Percentiles rank a stretch among this genome's conserved stretches.
These are phyloP conservation scores for Danionella cerebrum DNA, from an alignment of 2,113 vertebrate genomes.

Conservation along the genomic window DNA sequence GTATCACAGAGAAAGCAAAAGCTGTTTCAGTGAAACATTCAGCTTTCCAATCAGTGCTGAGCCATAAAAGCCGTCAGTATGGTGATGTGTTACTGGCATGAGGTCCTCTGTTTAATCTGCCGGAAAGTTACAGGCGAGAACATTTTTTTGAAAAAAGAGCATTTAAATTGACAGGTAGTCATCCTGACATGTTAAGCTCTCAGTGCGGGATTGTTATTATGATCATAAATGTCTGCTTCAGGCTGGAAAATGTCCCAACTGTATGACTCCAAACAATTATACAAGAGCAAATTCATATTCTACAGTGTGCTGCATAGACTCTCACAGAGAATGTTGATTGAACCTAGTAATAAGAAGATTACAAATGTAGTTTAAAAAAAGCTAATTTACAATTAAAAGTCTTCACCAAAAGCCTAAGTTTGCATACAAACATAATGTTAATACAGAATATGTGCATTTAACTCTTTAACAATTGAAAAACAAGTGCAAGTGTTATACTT, in stretches of 20 bases:
- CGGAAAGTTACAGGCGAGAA: conserved; percentile 2
- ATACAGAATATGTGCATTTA: too few species aligned
- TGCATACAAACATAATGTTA: too few species aligned
- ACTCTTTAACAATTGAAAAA: too few species aligned
- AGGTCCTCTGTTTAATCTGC: conserved; percentile 11
- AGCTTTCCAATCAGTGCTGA: conserved; percentile 12
- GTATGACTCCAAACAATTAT: background rate
- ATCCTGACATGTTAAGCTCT: conserved; percentile 48
- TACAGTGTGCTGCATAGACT: background rate
- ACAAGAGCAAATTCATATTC: background rate
- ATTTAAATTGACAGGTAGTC: conserved; percentile 56
- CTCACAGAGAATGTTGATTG: too few species aligned
- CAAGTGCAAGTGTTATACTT: too few species aligned
- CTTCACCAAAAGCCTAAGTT: too few species aligned
- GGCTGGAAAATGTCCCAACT: background rate
- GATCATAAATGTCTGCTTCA: conserved; percentile 30
- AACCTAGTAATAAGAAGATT: too few species aligned
- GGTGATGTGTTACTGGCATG: conserved; percentile 21
- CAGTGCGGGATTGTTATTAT: conserved; percentile 50
- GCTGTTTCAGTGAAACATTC: conserved; percentile 5
- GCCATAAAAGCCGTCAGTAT: conserved; percentile 29
- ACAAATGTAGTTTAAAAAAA: too few species aligned
- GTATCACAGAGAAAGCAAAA: background rate
- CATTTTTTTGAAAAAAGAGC: conserved; percentile 35
- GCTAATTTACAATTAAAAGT: too few species aligned